Conservation (phyloP, 2,113 vertebrate species). For the Mobula hypostoma region DNA sequence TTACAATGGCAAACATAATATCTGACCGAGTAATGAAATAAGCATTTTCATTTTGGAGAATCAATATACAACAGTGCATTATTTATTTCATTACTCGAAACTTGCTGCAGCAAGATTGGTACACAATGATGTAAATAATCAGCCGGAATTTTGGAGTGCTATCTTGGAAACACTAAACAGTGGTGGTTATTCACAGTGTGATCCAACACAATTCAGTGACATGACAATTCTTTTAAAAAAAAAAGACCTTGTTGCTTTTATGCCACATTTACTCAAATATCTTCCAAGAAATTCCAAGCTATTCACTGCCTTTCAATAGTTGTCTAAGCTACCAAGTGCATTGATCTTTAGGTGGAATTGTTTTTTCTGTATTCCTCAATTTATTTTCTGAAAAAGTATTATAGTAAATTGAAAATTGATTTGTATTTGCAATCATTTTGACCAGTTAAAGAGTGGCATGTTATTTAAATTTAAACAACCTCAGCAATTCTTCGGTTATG, state of each 20-base stretch:
- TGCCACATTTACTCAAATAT: background rate
- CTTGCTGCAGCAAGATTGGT: background rate
- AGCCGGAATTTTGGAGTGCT: background rate
- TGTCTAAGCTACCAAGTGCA: background rate
- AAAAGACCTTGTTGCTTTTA: background rate
- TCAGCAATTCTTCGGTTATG: background rate
- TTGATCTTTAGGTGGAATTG: background rate
- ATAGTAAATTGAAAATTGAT: background rate
- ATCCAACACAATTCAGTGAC: background rate
- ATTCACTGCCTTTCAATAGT: background rate
- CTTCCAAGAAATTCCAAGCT: background rate
- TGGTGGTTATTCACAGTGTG: background rate
- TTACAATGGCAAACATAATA: background rate
- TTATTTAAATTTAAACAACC: background rate
- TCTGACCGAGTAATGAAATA: background rate
- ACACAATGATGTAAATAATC: background rate
- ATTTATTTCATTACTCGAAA: background rate
- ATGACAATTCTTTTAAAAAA: background rate
- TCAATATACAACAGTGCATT: background rate
- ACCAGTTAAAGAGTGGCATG: background rate
- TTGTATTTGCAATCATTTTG: background rate
- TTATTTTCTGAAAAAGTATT: background rate
- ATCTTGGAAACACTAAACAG: background rate
- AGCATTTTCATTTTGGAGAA: background rate
- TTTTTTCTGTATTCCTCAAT: background rate